Evolutionary conservation across 2,797 vertebrate genomes (phyloP), one percentile per base, ranked within the genome.

Genomic region (Lutjanus argentimaculatus): DNA sequence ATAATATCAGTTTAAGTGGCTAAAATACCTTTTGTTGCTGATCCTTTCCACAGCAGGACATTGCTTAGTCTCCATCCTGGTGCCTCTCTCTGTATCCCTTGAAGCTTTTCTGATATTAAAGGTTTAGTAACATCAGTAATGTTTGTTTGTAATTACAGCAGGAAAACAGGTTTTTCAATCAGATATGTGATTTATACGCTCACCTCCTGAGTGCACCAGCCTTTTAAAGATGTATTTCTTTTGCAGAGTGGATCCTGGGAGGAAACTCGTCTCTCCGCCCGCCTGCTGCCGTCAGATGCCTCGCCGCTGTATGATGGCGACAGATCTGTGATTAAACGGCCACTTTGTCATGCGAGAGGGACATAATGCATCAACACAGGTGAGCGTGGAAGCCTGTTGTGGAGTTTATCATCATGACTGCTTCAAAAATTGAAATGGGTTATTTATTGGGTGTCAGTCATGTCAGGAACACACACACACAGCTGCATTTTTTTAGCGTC

Each of bases 341-440:
- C 82, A 85, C 89, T 90, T 91, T 91, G 86, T 92, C 88, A 87
- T 40, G 56, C 22, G 36, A 82, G 85, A 71, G 77, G 45, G 85
- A 87, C 80, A 36, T 88, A 83, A 82, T 90, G 88, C 87, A 91
- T 94, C 87, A 88, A 81, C 86, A 84, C 89, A 92, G 91, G 84
- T 87, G 76, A 92, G 79, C 64, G 48, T 52, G 62, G 88, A 84
- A 74, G 86, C 72, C 86, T 76, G 90, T 78, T 57, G 85, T 66
- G 71, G 85, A 91, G 86, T 94, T 92, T 83, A 93, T 94, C 91
- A 91, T 92, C 88, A 79, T 67, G 89, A 86, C 84, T 87, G 85
- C 86, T 88, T 92, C 80, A 90, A 68, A 93, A 89, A 92, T 88
- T 70, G 83, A 92, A 92, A 92, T 85, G 67, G 80, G 71, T 92